Conservation (phyloP, 2,113 vertebrate species). For the Elachura formosa region DNA sequence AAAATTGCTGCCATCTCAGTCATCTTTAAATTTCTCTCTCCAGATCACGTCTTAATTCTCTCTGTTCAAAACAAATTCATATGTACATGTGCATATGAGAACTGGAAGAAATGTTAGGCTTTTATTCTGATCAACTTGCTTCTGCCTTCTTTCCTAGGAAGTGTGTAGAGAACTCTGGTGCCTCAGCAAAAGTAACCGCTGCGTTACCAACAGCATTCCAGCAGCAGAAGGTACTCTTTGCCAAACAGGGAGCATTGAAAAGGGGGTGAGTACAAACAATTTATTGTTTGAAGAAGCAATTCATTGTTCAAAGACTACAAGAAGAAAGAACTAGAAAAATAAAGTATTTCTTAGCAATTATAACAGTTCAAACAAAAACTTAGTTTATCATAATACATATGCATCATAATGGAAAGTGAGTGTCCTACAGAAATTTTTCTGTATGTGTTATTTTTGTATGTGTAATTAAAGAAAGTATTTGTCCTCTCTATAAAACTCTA, state of each 20-base stretch:
- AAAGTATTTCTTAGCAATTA: background rate
- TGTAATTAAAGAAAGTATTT: background rate
- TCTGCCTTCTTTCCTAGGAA: slow-evolving; percentile 99
- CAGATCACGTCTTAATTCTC: background rate
- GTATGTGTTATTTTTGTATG: background rate
- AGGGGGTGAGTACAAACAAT: slow-evolving; percentile 84
- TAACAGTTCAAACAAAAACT: background rate
- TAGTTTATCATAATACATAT: background rate
- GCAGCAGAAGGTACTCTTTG: slow-evolving; percentile 96
- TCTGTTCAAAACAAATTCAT: background rate
- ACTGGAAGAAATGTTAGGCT: background rate
- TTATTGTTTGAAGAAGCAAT: background rate
- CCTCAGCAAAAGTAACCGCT: slow-evolving; percentile 99
- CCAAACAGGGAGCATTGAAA: slow-evolving; percentile 94
- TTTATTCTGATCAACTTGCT: slow-evolving; percentile 93
- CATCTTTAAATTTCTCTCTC: background rate
- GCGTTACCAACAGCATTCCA: slow-evolving; percentile 98
- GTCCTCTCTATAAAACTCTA: background rate
- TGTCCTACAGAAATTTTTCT: background rate
- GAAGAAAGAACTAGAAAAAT: background rate
- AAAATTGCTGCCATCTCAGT: background rate
- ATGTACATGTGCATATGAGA: background rate
- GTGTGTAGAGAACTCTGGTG: slow-evolving; percentile 99
- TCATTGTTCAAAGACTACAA: background rate
- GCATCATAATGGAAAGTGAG: background rate